Base-by-base conservation (phyloP, 2,113 vertebrate species). In the Crotalus tigris region DNA sequence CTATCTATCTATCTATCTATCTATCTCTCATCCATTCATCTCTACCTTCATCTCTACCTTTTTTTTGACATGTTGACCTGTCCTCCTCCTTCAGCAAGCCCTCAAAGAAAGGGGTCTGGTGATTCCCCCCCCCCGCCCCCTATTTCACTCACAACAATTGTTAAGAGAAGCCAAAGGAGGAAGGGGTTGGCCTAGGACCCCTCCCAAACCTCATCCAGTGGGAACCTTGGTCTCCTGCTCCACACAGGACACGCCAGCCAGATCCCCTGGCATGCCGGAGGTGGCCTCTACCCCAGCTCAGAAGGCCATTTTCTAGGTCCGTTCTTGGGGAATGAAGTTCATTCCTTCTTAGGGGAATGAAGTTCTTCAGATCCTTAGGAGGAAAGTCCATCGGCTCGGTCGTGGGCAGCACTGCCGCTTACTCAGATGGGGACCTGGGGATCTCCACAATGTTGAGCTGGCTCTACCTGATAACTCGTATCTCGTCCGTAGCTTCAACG, bases 401-500 rank as follows among this genome's bases (percentile, higher is more conserved):
- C 4, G 0, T 12, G 61, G 61, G 26, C 61, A 64, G 26, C 61
- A 11, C 61, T 69, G 10, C 61, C 2, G 29, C 29, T 69, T 69
- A 15, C 61, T n/a, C 61, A 15, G 26, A 46, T 46, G 46, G 46
- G 46, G 46, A 46, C 46, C 46, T 46, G 46, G 46, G 46, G 4
- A 46, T 46, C 46, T 46, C 46, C 46, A 46, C 46, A 46, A 24
- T 0, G 23, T 9, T 5, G 15, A 54, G 7, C 86, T 33, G 24
- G 2, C 29, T n/a, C 87, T 33, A 3, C 87, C 19, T 11, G 26
- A 54, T 1, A 1, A 9, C 24, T 29, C 58, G 33, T 39, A 17
- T 87, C 9, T 29, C 44, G 19, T 33, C 49, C 49, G 87, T 95
- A 99, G 98, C 95, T 98, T 99, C 93, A 99, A 98, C 0, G 98